Conservation (phyloP, 2,888 invertebrate species). For the Syrphus vitripennis region DNA sequence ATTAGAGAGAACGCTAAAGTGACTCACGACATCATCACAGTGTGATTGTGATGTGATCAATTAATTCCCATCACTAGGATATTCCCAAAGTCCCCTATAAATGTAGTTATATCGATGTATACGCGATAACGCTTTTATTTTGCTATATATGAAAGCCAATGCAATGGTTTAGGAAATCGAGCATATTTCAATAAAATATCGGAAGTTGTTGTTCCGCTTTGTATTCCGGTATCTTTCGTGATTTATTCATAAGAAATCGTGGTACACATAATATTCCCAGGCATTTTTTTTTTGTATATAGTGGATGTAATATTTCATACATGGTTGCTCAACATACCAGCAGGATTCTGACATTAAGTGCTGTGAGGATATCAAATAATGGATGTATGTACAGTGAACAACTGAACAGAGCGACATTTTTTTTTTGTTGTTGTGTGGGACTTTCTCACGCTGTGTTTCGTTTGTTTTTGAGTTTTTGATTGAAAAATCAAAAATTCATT, state of each 20-base stretch:
- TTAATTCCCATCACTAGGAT: constrained; percentile 40
- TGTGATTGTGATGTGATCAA: constrained; percentile 21
- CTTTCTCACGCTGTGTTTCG: constrained; percentile 22
- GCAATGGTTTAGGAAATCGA: constrained; percentile 3
- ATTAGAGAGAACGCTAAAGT: constrained; percentile 27
- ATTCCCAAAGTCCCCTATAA: constrained; percentile 21
- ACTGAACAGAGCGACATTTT: not conserved
- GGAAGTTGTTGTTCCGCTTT: constrained; percentile 58
- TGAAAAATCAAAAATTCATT: constrained; percentile 10
- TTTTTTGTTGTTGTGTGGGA: not conserved
- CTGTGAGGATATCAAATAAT: not conserved
- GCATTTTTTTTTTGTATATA: constrained; percentile 1
- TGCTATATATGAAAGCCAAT: not conserved
- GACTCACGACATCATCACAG: not conserved
- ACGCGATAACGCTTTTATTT: not conserved
- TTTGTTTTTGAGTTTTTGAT: not conserved
- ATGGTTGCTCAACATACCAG: constrained; percentile 44
- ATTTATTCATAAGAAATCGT: constrained; percentile 32
- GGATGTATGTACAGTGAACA: too few species aligned
- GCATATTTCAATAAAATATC: constrained; percentile 31
- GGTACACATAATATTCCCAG: not conserved
- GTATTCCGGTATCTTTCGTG: constrained; percentile 45
- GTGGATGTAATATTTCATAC: not conserved
- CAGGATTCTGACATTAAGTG: constrained; percentile 42
- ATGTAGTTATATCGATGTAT: too few species aligned